Evolutionary conservation across 2,888 invertebrate genomes (phyloP).

Genomic region (Atherix ibis): DNA sequence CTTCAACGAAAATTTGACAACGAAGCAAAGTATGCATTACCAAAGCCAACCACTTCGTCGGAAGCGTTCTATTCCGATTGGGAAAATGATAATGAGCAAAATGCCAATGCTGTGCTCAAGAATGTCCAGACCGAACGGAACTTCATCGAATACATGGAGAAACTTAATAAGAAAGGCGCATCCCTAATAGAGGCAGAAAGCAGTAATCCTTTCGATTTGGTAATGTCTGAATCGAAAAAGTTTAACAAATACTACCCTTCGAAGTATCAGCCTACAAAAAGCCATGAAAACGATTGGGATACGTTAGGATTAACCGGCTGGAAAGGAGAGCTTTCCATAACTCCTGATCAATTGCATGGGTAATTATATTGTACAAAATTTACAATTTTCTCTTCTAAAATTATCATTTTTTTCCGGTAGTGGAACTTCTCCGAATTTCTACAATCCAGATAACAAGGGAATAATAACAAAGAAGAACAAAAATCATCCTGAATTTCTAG

Average conservation of each 20-base stretch:
- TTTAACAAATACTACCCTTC: not conserved
- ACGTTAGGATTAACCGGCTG: slow-evolving; percentile 25
- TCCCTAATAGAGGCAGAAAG: not conserved
- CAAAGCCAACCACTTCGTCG: not conserved
- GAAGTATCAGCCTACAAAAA: not conserved
- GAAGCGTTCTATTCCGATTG: not conserved
- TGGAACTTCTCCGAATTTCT: no score
- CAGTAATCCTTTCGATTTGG: not conserved
- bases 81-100: not conserved
- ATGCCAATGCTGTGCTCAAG: slow-evolving; percentile 7
- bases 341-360: no score
- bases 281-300: slow-evolving; percentile 18
- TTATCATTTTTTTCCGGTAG: no score
- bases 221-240: not conserved
- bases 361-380: no score
- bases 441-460: no score
- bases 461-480: no score
- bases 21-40: not conserved
- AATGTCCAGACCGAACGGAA: slow-evolving; percentile 16
- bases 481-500: not conserved
- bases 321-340: slow-evolving; percentile 18
- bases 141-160: slow-evolving; percentile 13
- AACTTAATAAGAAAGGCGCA: slow-evolving; percentile 12
- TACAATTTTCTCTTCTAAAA: no score
- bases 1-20: not conserved